A percentile compares a stretch with the other conserved stretches of the same genome.
phyloP scores from a whole-genome alignment of 2,888 invertebrate species.

The Tipula helvola region DNA sequence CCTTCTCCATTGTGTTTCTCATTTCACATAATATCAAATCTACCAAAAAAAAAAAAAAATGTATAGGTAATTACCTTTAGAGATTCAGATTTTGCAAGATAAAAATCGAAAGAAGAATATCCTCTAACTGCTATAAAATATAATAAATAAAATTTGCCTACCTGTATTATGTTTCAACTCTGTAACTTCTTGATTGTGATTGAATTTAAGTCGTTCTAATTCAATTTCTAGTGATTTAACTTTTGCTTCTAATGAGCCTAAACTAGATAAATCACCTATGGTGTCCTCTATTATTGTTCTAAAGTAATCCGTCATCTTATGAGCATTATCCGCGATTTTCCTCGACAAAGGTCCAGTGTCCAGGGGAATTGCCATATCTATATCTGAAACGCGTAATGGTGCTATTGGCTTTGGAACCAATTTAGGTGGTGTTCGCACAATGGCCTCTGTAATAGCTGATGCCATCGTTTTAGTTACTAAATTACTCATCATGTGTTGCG shows the following conservation, averaged over 20 bases:
- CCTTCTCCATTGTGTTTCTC: conserved; percentile 54
- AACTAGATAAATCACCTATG: conserved; percentile 46
- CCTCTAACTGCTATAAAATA: too few relatives aligned
- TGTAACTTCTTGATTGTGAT: conserved; percentile 57
- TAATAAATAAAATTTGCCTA: neutral
- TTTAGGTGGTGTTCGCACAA: conserved; percentile 33
- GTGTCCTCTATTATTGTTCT: conserved; percentile 56
- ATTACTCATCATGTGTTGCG: conserved; percentile 34
- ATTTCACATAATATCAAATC: conserved; percentile 58
- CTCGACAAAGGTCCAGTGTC: conserved; percentile 44
- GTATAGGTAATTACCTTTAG: too few relatives aligned
- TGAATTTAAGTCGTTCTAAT: conserved; percentile 56
- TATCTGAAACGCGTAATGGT: conserved; percentile 32
- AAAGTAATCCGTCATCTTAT: conserved; percentile 57
- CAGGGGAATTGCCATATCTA: conserved; percentile 36
- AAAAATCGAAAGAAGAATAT: too few relatives aligned
- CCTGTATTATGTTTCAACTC: conserved; percentile 50
- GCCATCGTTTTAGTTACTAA: conserved; percentile 27
- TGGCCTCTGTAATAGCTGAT: conserved; percentile 27
- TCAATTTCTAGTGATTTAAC: conserved; percentile 49
- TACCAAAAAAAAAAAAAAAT: neutral
- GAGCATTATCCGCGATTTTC: conserved; percentile 44
- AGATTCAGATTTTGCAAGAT: too few relatives aligned
- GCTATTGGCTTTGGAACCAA: conserved; percentile 37
- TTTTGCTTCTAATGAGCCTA: conserved; percentile 41